Evolutionary conservation across 2,113 vertebrate genomes (phyloP), one percentile per base, ranked within the genome.

Genomic region (Cinclus cinclus): DNA sequence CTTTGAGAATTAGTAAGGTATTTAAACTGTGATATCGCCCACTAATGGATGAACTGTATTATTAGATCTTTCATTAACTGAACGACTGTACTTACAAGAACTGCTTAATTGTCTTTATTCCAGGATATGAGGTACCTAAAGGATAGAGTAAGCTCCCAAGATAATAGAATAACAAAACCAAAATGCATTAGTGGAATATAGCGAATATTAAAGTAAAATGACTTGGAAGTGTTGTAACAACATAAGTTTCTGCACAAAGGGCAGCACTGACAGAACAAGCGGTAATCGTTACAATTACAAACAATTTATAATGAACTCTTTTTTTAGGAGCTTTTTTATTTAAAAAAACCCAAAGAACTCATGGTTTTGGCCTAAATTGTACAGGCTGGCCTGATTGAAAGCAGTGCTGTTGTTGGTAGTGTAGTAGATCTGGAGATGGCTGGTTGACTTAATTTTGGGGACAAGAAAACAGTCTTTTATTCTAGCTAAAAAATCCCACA

Each of bases 31-130:
- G 39, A 47, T 70, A 21, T 12, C 76, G 27, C 35, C 64, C 65
- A 46, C 75, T 90, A 81, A 75, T 89, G 80, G 64, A 35, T 67
- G 23, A 74, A 30, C 25, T 41, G 19, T 71, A 11, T 75, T 78
- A 89, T 76, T 81, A 75, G 91, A 3, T 94, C 78, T 47, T 94
- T 94, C 46, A 83, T 94, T 94, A 89, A 52, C 39, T 64, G 71
- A 83, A 49, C 71, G 15, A 47, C 44, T 71, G 0, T 20, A 55
- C 52, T 52, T 55, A 60, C 19, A 78, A 78, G 65, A 93, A 67
- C 21, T 81, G 46, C 22, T 42, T 44, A 39, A 63, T 60, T 83
- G 46, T 39, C 41, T 79, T 76, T 80, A 25, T 93, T 93, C 63
- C 35, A 75, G 73, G 19, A 75, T 85, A 46, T 19, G 79, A 68